These are phyloP conservation scores for Dicrurus megarhynchus DNA, from an alignment of 2,113 vertebrate genomes.

Conservation along the genomic window DNA sequence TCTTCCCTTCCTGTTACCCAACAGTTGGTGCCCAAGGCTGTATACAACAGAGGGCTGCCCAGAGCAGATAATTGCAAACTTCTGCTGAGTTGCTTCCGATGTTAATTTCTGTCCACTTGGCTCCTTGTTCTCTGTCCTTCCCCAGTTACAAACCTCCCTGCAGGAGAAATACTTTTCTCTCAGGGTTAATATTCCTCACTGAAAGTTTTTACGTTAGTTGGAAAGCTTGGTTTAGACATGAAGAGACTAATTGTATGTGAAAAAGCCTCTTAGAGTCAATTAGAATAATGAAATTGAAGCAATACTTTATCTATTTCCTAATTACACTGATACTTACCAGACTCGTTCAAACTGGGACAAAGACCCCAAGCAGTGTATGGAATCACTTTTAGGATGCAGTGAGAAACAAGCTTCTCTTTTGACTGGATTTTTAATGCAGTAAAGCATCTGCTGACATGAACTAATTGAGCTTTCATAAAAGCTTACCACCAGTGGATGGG, in stretches of 20 bases:
- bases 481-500: neutral
- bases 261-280: constrained; percentile 5
- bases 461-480: neutral
- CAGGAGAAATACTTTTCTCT: neutral
- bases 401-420: neutral
- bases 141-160: neutral
- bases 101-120: neutral
- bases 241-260: neutral
- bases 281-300: constrained; percentile 7
- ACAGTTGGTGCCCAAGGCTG: neutral
- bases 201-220: neutral
- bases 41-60: neutral
- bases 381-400: neutral
- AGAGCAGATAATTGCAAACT: neutral
- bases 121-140: neutral
- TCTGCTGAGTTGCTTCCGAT: neutral
- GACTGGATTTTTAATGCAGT: neutral
- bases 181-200: neutral
- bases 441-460: neutral
- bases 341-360: neutral
- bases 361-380: neutral
- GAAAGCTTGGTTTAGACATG: neutral
- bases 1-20: neutral
- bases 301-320: constrained; percentile 6
- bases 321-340: neutral